Base-by-base conservation (phyloP, 2,888 invertebrate species). In the Drosophila siamana region DNA sequence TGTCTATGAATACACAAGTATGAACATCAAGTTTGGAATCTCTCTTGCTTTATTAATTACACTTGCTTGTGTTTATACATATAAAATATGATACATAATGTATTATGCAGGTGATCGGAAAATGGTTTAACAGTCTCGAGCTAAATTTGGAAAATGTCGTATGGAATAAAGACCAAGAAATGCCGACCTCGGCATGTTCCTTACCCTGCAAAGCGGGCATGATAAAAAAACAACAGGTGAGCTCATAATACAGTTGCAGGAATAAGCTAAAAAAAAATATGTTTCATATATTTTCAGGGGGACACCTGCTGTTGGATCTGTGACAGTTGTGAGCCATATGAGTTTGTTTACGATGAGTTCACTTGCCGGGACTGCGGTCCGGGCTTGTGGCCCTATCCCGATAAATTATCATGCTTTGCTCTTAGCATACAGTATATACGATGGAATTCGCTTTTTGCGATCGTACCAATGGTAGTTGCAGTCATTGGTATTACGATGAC, bases 251-350 rank as follows among this genome's bases (percentile, higher is more conserved):
- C 7, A 26, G 13, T n/a, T 16, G n/a, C 13, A 19, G 16, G 3
- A 4, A 11, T 16, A 16, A 11, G 11, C 6, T 41, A 19, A 11
- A 41, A 7, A 13, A 30, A 8, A 5, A 2, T 38, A 7, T 7
- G 9, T 43, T 43, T 33, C n/a, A 11, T 33, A 33, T 33, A 11
- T 4, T 33, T n/a, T n/a, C 15, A 94, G 93, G 94, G 94, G 6
- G 94, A 95, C 90, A 94, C 94, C 43, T 96, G 96, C 91, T 96
- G 96, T 91, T 96, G 96, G 96, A 95, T 95, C 19, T 96, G 96
- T 89, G 94, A 95, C 81, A 94, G 93, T 63, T 96, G 96, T 90
- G 94, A 95, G 84, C 93, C 94, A 6, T 94, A 94, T 89, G 95
- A 96, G 90, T 95, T 93, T 80, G 94, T 95, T 4, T 92, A 92